Conservation (phyloP, 2,113 vertebrate species). For the Hepsetus odoe region DNA sequence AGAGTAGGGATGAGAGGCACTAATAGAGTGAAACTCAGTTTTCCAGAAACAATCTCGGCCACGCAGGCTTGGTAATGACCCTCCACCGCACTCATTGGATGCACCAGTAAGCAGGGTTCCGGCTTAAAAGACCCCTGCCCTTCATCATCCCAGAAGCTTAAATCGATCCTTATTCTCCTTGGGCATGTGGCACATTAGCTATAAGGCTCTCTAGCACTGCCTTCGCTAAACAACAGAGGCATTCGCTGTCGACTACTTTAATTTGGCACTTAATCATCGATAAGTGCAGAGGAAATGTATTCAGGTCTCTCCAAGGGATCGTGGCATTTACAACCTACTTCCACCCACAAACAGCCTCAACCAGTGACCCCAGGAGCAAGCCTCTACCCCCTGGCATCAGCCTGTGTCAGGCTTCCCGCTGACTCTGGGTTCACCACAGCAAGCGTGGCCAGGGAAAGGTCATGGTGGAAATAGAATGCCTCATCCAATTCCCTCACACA, state of each 20-base stretch:
- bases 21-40: neutral
- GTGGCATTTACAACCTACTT: conserved; percentile 21
- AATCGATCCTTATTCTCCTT: conserved; percentile 12
- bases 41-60: conserved; percentile 31
- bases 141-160: conserved; percentile 20
- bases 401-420: conserved; percentile 30
- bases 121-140: conserved; percentile 32
- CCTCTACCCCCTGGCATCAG: conserved; percentile 28
- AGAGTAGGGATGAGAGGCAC: conserved; percentile 11
- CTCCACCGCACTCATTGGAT: conserved; percentile 3
- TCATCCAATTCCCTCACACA: conserved; percentile 8
- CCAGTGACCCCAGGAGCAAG: conserved; percentile 1
- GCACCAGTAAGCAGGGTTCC: conserved; percentile 21
- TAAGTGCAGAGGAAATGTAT: neutral
- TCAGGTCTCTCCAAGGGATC: conserved; percentile 14
- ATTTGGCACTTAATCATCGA: conserved; percentile 5
- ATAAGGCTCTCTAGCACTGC: neutral
- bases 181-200: conserved; percentile 17
- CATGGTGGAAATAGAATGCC: conserved; percentile 37
- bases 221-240: neutral
- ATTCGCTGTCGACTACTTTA: neutral
- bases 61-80: neutral
- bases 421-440: conserved; percentile 38
- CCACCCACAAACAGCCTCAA: conserved; percentile 7
- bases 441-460: conserved; percentile 52